Percentiles rank a stretch among this genome's conserved stretches.
Evolutionary conservation across 1,140 invertebrate species (phyloP).

Genomic region (Pararge aegeria): DNA sequence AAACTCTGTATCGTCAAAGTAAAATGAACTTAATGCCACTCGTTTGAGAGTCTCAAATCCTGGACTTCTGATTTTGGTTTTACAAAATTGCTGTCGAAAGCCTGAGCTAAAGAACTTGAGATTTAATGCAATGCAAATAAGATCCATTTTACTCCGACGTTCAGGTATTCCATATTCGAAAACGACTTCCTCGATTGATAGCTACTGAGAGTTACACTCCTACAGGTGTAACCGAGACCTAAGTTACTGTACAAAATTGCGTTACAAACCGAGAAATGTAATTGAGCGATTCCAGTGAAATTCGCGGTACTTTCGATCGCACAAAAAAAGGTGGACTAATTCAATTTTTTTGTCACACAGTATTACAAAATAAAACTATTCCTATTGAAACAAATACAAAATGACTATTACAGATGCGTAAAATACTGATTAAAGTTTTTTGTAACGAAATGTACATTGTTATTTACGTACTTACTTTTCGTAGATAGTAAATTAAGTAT

Average conservation of each 20-base stretch:
- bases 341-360: background rate
- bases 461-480: background rate
- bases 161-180: no score
- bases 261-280: conserved; percentile 1
- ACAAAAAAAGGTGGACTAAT: conserved; percentile 4
- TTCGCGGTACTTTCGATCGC: conserved; percentile 11
- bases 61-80: no score
- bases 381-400: conserved; percentile 43
- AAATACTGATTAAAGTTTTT: conserved; percentile 21
- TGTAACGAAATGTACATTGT: conserved; percentile 8
- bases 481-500: conserved; percentile 15
- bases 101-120: no score
- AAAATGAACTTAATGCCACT: no score
- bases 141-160: no score
- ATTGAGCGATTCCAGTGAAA: conserved; percentile 8
- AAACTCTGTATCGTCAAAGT: no score
- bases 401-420: conserved; percentile 26
- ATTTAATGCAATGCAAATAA: no score
- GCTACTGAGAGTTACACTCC: background rate
- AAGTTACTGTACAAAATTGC: conserved; percentile 1
- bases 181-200: no score
- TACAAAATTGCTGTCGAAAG: no score
- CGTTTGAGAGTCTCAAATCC: no score
- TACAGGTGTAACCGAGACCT: background rate
- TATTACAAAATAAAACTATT: conserved; percentile 13